Base-by-base conservation (phyloP, 92 coral and sea anemone species). In the Epizoanthus rinbou region DNA sequence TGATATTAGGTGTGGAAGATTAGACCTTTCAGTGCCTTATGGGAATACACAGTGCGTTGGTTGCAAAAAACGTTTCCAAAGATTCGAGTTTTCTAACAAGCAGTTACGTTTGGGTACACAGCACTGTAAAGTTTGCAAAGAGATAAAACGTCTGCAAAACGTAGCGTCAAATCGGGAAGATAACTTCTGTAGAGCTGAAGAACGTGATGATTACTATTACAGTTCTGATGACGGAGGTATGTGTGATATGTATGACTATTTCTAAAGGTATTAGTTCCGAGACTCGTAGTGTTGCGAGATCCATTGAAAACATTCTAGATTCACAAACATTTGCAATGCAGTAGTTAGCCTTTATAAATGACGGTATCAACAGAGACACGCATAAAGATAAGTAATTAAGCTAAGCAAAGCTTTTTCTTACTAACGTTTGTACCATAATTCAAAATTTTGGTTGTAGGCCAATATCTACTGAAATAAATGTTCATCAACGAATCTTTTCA, bases 61-160 rank as follows among this genome's bases (percentile, higher is more conserved):
- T 47, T 93, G 97, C 75, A 47, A 82, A 50, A 88, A 90, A 35
- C 75, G 21, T 43, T 93, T 93, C 69, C 91, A 92, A 33, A 88
- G 88, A 50, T 86, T 80, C 57, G 94, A 93, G 62, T 90, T 93
- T 88, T 85, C 94, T 24, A 25, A 18, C 19, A 88, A 50, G 52
- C 97, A 93, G 89, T 85, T 90, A 71, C 54, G 87, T 24, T 80
- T 58, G 15, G 92, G 94, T 47, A 91, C 80, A 57, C 97, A 93
- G 89, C 90, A 84, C 84, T 93, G 97, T 84, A 90, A 90, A 86
- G 97, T 93, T 28, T 93, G 97, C 75, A 93, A 93, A 85, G 92
- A 93, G 75, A 75, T 93, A 33, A 93, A 92, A 64, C 91, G 90
- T 43, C 80, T 70, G 18, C 84, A 82, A 4, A 92, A 92, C 72